These are phyloP conservation scores for Hormiphora californensis DNA, from an alignment of 37 sponge, comb jelly and placozoan species.

Conservation along the genomic window DNA sequence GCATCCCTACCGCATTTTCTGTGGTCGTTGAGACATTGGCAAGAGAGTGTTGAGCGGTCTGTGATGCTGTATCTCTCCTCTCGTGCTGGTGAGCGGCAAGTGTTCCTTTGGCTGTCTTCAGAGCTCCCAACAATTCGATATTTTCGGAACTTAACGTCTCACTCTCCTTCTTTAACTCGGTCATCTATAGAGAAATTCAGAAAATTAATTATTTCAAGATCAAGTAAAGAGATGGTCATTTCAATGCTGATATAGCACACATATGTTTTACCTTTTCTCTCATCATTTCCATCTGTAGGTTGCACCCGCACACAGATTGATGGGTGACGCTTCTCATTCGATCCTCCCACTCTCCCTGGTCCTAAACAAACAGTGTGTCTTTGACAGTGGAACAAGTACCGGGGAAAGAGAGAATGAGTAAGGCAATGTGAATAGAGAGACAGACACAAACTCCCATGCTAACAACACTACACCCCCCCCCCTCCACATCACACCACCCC, in stretches of 20 bases:
- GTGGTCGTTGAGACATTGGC: too few relatives aligned
- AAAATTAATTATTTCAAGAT: not conserved
- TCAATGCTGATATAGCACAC: not conserved
- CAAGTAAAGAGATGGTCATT: not conserved
- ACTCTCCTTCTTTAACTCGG: not conserved
- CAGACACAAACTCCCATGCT: too few relatives aligned
- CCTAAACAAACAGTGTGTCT: too few relatives aligned
- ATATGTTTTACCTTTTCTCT: not conserved
- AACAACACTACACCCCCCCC: too few relatives aligned
- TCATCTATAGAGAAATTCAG: not conserved
- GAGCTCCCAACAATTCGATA: not conserved
- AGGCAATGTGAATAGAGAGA: too few relatives aligned
- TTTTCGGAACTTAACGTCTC: not conserved
- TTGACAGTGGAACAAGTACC: too few relatives aligned
- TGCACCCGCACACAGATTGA: conserved; percentile 20
- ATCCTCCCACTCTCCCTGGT: not conserved
- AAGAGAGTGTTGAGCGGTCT: too few relatives aligned
- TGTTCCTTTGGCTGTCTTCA: not conserved
- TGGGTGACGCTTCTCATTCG: not conserved
- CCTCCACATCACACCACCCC: too few relatives aligned
- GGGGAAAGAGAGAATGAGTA: too few relatives aligned
- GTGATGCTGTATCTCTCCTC: too few relatives aligned
- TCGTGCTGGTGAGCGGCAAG: too few relatives aligned
- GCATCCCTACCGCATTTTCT: too few relatives aligned
- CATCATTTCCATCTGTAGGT: not conserved